Base-by-base conservation (phyloP, 2,113 vertebrate species). In the Fregetta grallaria region DNA sequence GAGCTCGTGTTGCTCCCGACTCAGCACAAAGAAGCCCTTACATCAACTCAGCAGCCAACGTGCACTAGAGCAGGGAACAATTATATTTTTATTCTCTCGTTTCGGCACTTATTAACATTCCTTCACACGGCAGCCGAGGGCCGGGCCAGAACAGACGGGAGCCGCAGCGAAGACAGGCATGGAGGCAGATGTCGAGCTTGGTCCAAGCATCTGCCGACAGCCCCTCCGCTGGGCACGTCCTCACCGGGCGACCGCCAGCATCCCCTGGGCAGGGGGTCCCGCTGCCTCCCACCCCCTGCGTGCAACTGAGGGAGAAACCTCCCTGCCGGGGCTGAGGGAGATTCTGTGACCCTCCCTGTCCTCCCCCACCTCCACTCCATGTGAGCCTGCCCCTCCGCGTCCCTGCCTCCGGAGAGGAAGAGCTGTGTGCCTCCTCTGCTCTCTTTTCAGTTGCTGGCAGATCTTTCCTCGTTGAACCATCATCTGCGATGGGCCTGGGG, bases 11-110 rank as follows among this genome's bases (percentile, higher is more conserved):
- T 75, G 94, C 88, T 95, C 75, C 75, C 75, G 4, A 9, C 88
- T 58, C 92, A 40, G 92, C 94, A 95, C 94, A 95, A 89, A 89
- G 92, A 38, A 73, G 76, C 71, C 66, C 76, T 95, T 59, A 89
- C 94, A 92, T 89, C 89, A 52, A 27, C 76, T 45, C 88, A 3
- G 65, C 75, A 49, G 80, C 75, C 58, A 5, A 15, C 75, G 17
- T 32, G 80, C 2, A 3, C 86, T 38, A 3, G 50, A 66, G 92
- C 90, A 86, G 76, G 76, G 76, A 86, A 83, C 94, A 86, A 90
- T 90, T 86, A 59, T 56, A 70, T 78, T 94, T 86, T 78, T 83
- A 92, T 92, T 70, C 89, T 74, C 89, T 92, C 61, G 1, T 89
- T 92, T 92, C 63, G 29, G 44, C 91, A 52, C 88, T 91, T 85